Evolutionary conservation across 2,888 invertebrate genomes (phyloP), one percentile per base, ranked within the genome.

Genomic region (Dione juno): DNA sequence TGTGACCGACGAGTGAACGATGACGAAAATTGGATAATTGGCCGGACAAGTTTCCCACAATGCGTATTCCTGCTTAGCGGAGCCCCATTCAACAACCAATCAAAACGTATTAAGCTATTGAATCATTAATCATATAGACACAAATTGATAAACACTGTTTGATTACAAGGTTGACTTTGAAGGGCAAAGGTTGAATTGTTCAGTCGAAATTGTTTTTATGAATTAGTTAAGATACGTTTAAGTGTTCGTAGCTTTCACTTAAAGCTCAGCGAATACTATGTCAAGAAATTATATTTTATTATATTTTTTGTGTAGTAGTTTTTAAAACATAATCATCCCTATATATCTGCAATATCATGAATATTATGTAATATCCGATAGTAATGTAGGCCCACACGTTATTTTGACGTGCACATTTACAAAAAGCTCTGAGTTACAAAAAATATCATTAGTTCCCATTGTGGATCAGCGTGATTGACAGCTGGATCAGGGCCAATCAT

Each of bases 11-110:
- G 66, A 66, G 48, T 72, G 54, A 71, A 69, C 81, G 76, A 77
- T 78, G 78, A 82, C 82, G 82, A 82, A 88, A 89, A 88, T 86
- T 87, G 86, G 86, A 88, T 89, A 89, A 89, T 87, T 83, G 84
- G 76, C 77, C 74, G 68, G 73, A 28, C 73, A 75, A 79, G 74
- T 76, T 84, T 86, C 87, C 82, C 84, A 85, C 85, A 77, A 77
- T 70, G 74, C 72, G 69, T 71, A 74, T 63, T 69, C 72, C 63
- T 72, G 73, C 73, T 74, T 73, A 75, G 73, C 70, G 69, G n/a
- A 63, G 61, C 69, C 57, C 74, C 73, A 73, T 77, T 76, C 73
- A 77, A 75, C 75, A 54, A 75, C 78, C 76, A 80, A 77, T 79
- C 77, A 74, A 74, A 76, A 72, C 67, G 72, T 75, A 78, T 78